Conservation (phyloP, 2,888 invertebrate species). For the Cepaea hortensis region DNA sequence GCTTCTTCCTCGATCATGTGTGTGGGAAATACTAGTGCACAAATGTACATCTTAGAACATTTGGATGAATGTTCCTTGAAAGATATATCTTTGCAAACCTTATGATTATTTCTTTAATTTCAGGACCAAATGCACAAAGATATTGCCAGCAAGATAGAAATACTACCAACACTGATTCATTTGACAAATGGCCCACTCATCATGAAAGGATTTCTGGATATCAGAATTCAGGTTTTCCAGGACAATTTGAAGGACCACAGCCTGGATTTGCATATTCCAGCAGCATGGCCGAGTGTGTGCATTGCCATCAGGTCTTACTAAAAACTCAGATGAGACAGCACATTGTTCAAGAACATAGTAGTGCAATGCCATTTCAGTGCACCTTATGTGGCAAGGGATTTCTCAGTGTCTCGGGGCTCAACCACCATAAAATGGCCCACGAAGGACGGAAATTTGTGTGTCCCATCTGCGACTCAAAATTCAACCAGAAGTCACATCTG, state of each 20-base stretch:
- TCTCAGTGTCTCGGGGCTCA: constrained; percentile 27
- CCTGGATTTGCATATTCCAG: neutral
- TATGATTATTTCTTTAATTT: constrained; percentile 9
- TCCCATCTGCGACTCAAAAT: constrained; percentile 40
- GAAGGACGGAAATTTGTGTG: constrained; percentile 44
- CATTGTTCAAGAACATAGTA: constrained; percentile 16
- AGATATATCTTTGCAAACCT: neutral
- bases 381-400: constrained; percentile 40
- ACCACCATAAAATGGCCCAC: constrained; percentile 38
- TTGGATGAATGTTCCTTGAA: too few relatives aligned
- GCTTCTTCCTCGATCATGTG: too few relatives aligned
- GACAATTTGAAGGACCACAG: neutral
- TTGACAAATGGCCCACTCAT: neutral
- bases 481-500: constrained; percentile 42
- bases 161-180: constrained; percentile 6
- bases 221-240: neutral
- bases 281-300: constrained; percentile 24
- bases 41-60: too few relatives aligned
- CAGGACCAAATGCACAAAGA: constrained; percentile 4
- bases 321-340: constrained; percentile 19
- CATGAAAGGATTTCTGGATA: neutral
- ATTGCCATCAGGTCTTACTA: constrained; percentile 23
- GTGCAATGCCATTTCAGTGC: constrained; percentile 41
- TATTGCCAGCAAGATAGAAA: neutral
- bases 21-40: too few relatives aligned